Evolutionary conservation across 2,888 invertebrate genomes (phyloP).

Genomic region (Ganaspis brasiliensis): DNA sequence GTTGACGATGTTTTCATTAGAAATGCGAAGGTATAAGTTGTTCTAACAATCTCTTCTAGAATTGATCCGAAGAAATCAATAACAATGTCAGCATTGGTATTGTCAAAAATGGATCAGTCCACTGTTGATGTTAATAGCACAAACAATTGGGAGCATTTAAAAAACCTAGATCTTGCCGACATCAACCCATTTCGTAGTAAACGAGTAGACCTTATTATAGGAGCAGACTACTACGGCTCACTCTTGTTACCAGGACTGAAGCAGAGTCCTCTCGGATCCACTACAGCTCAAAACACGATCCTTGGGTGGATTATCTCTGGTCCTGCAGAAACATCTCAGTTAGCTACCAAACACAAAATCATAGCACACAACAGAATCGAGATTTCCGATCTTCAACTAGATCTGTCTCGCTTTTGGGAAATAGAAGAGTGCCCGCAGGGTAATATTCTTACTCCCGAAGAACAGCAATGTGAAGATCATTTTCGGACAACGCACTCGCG

Average conservation of each 20-base stretch:
- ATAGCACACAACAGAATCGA: background rate
- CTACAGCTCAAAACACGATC: too few relatives aligned
- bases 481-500: background rate
- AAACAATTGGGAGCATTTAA: background rate
- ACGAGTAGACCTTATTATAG: background rate
- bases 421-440: background rate
- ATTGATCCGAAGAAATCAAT: background rate
- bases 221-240: background rate
- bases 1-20: background rate
- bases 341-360: background rate
- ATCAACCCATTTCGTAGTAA: background rate
- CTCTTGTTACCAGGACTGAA: too few relatives aligned
- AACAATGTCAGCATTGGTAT: background rate
- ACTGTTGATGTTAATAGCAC: background rate
- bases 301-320: background rate
- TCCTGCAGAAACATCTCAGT: background rate
- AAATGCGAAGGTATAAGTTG: background rate
- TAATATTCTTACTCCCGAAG: background rate
- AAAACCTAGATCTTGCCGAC: background rate
- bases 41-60: background rate
- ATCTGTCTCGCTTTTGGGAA: background rate
- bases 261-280: too few relatives aligned
- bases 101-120: background rate
- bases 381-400: background rate
- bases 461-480: background rate